Percentiles rank a stretch among this genome's conserved stretches.
Conservation (phyloP, 2,888 invertebrate genomes). For the Orthonychiurus folsomi region DNA sequence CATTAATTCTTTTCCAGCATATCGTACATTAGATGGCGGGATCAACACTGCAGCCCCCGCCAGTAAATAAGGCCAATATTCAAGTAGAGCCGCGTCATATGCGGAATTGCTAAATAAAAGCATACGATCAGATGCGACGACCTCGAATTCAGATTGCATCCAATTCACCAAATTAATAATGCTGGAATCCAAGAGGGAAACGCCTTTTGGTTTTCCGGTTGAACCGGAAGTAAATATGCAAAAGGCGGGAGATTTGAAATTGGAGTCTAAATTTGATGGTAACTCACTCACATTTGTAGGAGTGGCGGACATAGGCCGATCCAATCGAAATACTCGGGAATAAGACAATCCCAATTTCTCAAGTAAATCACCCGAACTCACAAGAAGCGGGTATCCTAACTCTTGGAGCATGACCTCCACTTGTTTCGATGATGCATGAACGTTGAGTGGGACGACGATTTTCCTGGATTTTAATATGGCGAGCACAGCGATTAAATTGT, state of each 20-base stretch:
- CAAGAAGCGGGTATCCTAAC: neutral
- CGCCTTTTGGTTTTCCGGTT: neutral
- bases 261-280: neutral
- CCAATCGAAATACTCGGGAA: neutral
- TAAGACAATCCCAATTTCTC: neutral
- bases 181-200: neutral
- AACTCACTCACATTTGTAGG: too few relatives aligned
- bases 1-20: neutral
- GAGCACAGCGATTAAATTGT: neutral
- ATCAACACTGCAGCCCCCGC: neutral
- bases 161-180: conserved; percentile 3
- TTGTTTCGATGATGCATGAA: neutral
- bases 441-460: conserved; percentile 1
- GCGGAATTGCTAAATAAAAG: neutral
- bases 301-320: too few relatives aligned
- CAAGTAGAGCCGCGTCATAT: neutral
- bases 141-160: neutral
- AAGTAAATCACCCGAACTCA: neutral
- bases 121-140: neutral
- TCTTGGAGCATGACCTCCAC: neutral
- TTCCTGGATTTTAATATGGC: neutral
- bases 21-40: neutral
- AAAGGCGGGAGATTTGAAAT: neutral
- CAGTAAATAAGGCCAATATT: neutral
- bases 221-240: conserved; percentile 5